These are phyloP conservation scores for Ceratosolen solmsi DNA, from an alignment of 1,140 invertebrate species.

Conservation along the genomic window DNA sequence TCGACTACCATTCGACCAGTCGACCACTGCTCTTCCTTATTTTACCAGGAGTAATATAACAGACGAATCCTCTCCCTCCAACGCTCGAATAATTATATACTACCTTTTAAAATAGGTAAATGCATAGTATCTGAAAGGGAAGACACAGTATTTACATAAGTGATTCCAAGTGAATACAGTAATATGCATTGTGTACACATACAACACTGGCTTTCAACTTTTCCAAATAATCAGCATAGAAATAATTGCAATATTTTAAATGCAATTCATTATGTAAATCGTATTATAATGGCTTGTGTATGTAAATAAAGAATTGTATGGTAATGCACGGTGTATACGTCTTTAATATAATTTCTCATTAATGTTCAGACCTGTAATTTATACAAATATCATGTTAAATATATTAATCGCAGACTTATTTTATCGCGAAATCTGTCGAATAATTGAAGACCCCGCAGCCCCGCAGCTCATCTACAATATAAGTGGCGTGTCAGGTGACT, in stretches of 20 bases:
- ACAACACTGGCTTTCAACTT: background rate
- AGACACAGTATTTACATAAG: background rate
- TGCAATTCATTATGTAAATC: background rate
- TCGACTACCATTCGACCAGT: background rate
- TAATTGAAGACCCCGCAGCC: too few relatives aligned
- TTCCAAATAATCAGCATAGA: background rate
- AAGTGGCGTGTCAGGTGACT: too few relatives aligned
- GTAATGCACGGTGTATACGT: background rate
- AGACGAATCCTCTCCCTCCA: background rate
- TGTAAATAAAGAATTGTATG: slow-evolving; percentile 4
- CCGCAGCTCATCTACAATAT: too few relatives aligned
- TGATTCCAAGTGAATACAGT: background rate
- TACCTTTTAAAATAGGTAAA: background rate
- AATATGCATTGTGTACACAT: background rate
- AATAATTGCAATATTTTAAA: background rate
- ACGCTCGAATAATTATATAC: background rate
- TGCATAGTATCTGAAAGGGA: background rate
- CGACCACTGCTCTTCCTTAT: background rate
- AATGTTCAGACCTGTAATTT: background rate
- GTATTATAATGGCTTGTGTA: background rate
- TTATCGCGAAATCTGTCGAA: too few relatives aligned
- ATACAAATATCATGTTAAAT: background rate
- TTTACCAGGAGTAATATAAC: background rate
- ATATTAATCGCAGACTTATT: background rate
- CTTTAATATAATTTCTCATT: background rate